Percentiles rank a stretch among this genome's conserved stretches.
Evolutionary conservation across 2,797 vertebrate species (phyloP).

Genomic region (Lacerta bilineata): DNA sequence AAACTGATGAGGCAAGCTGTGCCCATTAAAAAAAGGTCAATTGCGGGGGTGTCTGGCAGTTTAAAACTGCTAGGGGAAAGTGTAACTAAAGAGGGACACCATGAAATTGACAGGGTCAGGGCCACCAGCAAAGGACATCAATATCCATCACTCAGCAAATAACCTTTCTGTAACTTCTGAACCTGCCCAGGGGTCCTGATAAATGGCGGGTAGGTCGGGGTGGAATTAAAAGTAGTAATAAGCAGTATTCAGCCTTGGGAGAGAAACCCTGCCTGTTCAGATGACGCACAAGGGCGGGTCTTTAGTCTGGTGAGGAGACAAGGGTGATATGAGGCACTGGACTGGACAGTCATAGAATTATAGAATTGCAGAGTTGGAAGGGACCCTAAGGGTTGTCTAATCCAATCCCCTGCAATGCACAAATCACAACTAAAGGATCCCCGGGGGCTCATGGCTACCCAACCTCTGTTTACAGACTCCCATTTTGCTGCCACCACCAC

Average conservation of each 20-base stretch:
- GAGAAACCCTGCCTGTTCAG: slow-evolving; percentile 57
- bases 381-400: too few species aligned
- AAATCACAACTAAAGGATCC: too few species aligned
- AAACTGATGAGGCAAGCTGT: slow-evolving; percentile 68
- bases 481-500: background rate
- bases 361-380: too few species aligned
- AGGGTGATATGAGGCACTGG: background rate
- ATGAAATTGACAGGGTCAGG: slow-evolving; percentile 72
- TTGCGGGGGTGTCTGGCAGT: slow-evolving; percentile 34
- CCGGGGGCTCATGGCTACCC: too few species aligned
- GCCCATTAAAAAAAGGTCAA: slow-evolving; percentile 63
- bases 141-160: slow-evolving; percentile 72
- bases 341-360: slow-evolving; percentile 15
- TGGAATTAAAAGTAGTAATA: slow-evolving; percentile 58
- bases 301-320: background rate
- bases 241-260: slow-evolving; percentile 38
- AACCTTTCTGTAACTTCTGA: slow-evolving; percentile 69
- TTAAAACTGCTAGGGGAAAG: slow-evolving; percentile 61
- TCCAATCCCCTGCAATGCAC: too few species aligned
- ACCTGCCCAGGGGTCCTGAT: slow-evolving; percentile 54
- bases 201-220: slow-evolving; percentile 27
- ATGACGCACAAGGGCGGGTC: slow-evolving; percentile 35
- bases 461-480: background rate
- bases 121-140: slow-evolving; percentile 61
- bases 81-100: slow-evolving; percentile 65